A percentile compares a stretch with the other conserved stretches of the same genome.
These are phyloP conservation scores for Melieria omissa DNA, from an alignment of 2,888 invertebrate genomes.

Conservation along the genomic window DNA sequence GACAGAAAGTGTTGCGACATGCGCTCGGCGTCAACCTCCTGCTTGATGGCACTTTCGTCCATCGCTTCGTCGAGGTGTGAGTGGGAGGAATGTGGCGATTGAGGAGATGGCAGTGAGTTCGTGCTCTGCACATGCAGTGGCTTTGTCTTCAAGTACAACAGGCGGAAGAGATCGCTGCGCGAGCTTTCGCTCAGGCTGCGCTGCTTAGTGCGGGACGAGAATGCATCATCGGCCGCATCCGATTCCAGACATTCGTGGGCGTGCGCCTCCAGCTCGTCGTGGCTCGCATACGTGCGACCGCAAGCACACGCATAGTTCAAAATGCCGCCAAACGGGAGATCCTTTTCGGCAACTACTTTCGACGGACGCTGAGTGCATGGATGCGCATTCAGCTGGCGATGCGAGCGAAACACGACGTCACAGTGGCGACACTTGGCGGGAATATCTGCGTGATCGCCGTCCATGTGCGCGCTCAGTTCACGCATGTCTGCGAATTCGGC, in stretches of 20 bases:
- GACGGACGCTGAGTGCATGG: constrained; percentile 67
- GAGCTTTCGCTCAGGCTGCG: constrained; percentile 47
- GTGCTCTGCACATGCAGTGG: constrained; percentile 67
- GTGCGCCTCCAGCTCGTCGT: constrained; percentile 76
- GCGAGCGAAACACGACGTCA: constrained; percentile 78
- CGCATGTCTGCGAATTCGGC: constrained; percentile 72
- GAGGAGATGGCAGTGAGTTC: constrained; percentile 47
- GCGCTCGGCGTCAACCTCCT: constrained; percentile 48
- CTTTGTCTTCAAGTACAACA: constrained; percentile 80
- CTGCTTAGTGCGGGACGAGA: constrained; percentile 40
- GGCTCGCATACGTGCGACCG: constrained; percentile 77
- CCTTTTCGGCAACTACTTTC: constrained; percentile 64
- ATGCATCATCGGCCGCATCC: constrained; percentile 6
- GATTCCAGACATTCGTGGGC: constrained; percentile 68
- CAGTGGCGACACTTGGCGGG: constrained; percentile 79
- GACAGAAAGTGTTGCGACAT: constrained; percentile 47
- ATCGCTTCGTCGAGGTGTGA: neutral
- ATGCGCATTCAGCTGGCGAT: constrained; percentile 78
- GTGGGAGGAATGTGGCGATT: constrained; percentile 36
- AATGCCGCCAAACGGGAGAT: constrained; percentile 78
- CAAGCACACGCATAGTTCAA: constrained; percentile 84
- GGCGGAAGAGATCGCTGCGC: constrained; percentile 84
- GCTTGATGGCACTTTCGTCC: constrained; percentile 49
- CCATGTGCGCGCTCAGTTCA: constrained; percentile 74
- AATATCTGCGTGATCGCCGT: constrained; percentile 74